Evolutionary conservation across 2,797 vertebrate species (phyloP).

Genomic region (Enteromius trimaculatus): DNA sequence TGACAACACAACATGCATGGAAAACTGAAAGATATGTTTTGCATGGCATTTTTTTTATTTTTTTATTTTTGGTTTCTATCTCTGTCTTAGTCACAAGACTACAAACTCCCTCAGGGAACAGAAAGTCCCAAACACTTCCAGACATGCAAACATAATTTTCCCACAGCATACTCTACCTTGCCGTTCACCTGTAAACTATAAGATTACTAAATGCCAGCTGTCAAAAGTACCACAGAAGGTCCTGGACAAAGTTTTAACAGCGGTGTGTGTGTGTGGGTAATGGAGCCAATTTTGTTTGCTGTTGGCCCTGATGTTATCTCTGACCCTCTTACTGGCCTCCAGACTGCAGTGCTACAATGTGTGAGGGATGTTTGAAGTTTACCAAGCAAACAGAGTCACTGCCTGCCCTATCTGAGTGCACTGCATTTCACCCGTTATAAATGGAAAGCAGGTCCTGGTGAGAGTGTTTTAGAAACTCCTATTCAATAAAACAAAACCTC

Average conservation of each 20-base stretch:
- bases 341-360: not conserved
- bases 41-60: no score
- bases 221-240: no score
- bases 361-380: conserved; percentile 23
- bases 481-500: not conserved
- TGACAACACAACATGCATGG: not conserved
- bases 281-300: not conserved
- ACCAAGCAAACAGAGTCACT: not conserved
- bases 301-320: not conserved
- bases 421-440: not conserved
- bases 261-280: not conserved
- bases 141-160: not conserved
- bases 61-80: no score
- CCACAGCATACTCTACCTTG: not conserved
- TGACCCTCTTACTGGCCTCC: not conserved
- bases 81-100: not conserved
- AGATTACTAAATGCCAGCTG: not conserved
- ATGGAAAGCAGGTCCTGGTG: not conserved
- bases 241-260: not conserved
- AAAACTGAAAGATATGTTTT: no score
- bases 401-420: not conserved
- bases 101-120: not conserved
- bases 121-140: conserved; percentile 10
- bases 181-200: not conserved
- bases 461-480: not conserved